Conservation (phyloP, 2,888 invertebrate genomes). For the Idaea dimidiata region DNA sequence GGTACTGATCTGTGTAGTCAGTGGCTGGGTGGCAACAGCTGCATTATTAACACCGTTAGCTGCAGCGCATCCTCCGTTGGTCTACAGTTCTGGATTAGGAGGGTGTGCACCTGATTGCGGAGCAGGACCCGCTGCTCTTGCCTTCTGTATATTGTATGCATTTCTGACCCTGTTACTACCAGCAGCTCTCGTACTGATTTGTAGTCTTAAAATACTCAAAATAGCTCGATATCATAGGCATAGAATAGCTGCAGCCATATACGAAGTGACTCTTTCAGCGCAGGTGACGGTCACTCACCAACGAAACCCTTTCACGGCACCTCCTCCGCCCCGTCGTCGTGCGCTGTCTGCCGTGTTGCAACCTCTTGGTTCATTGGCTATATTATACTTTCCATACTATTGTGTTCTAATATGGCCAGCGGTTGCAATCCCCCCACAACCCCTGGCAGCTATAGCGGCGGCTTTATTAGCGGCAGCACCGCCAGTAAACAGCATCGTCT, state of each 20-base stretch:
- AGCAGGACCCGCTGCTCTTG: slow-evolving; percentile 80
- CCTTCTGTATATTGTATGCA: slow-evolving; percentile 85
- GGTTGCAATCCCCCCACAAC: slow-evolving; percentile 56
- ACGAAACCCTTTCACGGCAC: slow-evolving; percentile 88
- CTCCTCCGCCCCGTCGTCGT: slow-evolving; percentile 83
- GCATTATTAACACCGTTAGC: slow-evolving; percentile 84
- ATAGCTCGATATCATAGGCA: slow-evolving; percentile 89
- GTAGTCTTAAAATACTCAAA: slow-evolving; percentile 86
- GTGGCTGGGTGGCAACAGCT: slow-evolving; percentile 84
- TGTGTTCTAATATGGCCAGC: slow-evolving; percentile 85
- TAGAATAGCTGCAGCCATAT: slow-evolving; percentile 91
- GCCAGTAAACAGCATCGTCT: slow-evolving; percentile 87
- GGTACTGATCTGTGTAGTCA: slow-evolving; percentile 83
- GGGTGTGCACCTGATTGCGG: slow-evolving; percentile 85
- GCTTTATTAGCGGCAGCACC: slow-evolving; percentile 86
- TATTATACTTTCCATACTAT: slow-evolving; percentile 89
- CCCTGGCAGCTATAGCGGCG: slow-evolving; percentile 81
- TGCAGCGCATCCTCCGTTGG: slow-evolving; percentile 76
- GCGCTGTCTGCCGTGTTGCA: slow-evolving; percentile 86
- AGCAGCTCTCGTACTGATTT: slow-evolving; percentile 84
- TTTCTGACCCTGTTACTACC: slow-evolving; percentile 84
- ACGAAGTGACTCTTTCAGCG: slow-evolving; percentile 90
- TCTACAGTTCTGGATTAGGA: slow-evolving; percentile 74
- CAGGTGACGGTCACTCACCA: slow-evolving; percentile 92
- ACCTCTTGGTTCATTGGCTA: slow-evolving; percentile 85